These are phyloP conservation scores for Paraescarpia echinospica DNA, from an alignment of 1,140 invertebrate species.

Conservation along the genomic window DNA sequence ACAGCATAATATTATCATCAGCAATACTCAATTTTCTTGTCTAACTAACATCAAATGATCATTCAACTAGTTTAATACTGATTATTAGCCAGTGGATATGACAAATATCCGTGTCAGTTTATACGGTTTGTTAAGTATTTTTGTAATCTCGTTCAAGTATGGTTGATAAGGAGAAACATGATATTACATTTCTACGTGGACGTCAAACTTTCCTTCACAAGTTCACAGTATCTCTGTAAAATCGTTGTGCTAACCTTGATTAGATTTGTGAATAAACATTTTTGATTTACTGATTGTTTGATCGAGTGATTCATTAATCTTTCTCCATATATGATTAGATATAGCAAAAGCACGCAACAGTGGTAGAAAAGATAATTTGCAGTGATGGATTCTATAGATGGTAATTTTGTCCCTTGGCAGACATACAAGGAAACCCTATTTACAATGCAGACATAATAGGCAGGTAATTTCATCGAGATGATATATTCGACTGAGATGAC, in stretches of 20 bases:
- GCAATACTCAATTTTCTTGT: background rate
- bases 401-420: background rate
- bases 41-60: background rate
- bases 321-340: background rate
- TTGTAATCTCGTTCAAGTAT: background rate
- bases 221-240: background rate
- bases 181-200: background rate
- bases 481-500: background rate
- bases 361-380: background rate
- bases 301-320: background rate
- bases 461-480: background rate
- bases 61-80: background rate
- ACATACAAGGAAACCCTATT: background rate
- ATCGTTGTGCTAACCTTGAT: background rate
- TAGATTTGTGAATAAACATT: background rate
- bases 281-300: background rate
- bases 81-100: background rate
- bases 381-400: background rate
- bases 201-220: background rate
- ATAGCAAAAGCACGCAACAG: background rate
- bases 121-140: too few species aligned
- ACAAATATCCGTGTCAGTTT: background rate
- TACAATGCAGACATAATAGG: background rate
- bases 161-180: background rate
- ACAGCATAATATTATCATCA: background rate